Conservation (phyloP, 2,113 vertebrate genomes). For the Barnardius zonarius region DNA sequence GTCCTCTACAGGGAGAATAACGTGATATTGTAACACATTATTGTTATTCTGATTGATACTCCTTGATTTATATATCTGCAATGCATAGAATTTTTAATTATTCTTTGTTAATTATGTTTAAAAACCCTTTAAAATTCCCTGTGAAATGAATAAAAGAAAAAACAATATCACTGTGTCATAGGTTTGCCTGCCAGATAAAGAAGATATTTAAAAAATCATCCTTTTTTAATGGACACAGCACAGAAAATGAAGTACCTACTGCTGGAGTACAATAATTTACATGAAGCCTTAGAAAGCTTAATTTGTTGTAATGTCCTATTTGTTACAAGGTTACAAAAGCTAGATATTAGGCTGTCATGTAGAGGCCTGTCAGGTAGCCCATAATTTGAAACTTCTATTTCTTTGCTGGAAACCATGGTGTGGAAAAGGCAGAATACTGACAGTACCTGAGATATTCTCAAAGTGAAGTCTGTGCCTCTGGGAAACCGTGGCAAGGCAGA, state of each 20-base stretch:
- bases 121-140: neutral
- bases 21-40: neutral
- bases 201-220: neutral
- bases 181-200: neutral
- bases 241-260: neutral
- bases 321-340: neutral
- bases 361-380: neutral
- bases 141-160: neutral
- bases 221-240: neutral
- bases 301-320: neutral
- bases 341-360: neutral
- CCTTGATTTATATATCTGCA: neutral
- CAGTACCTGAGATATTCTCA: neutral
- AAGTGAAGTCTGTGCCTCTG: neutral
- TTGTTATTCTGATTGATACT: neutral
- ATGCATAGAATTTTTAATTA: neutral
- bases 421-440: neutral
- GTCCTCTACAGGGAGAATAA: neutral
- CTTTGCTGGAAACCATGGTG: neutral
- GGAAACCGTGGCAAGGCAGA: neutral
- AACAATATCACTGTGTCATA: neutral
- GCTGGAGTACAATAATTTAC: neutral
- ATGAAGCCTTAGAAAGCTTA: neutral
- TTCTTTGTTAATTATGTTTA: neutral
- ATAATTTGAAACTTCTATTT: neutral